Percentiles rank a stretch among this genome's conserved stretches.
These are phyloP conservation scores for Carapus acus DNA, from an alignment of 2,797 vertebrate genomes.

Conservation along the genomic window DNA sequence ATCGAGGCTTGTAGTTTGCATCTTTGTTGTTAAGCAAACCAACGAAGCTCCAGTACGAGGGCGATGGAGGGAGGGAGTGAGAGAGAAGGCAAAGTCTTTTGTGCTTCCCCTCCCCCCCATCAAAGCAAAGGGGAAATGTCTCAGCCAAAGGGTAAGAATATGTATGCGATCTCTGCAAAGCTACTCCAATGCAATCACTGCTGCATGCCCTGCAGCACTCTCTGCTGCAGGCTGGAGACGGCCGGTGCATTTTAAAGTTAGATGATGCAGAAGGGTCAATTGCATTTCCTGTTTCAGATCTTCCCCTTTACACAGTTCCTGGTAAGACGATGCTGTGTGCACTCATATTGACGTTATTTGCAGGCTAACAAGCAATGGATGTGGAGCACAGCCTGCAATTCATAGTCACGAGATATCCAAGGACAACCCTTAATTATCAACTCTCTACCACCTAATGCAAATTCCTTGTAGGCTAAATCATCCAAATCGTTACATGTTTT, in stretches of 20 bases:
- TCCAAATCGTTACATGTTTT: slow-evolving; percentile 3
- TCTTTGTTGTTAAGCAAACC: slow-evolving; percentile 88
- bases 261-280: slow-evolving; percentile 77
- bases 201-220: slow-evolving; percentile 75
- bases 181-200: slow-evolving; percentile 72
- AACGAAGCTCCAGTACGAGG: slow-evolving; percentile 71
- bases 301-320: slow-evolving; percentile 83
- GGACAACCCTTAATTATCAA: slow-evolving; percentile 52
- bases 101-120: slow-evolving; percentile 89
- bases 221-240: slow-evolving; percentile 71
- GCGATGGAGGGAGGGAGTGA: slow-evolving; percentile 80
- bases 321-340: slow-evolving; percentile 79
- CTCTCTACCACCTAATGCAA: slow-evolving; percentile 40
- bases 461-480: slow-evolving; percentile 17
- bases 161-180: slow-evolving; percentile 73
- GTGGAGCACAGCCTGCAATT: slow-evolving; percentile 63
- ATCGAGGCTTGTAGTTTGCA: slow-evolving; percentile 82
- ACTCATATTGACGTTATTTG: slow-evolving; percentile 73
- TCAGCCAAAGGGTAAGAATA: slow-evolving; percentile 86
- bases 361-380: slow-evolving; percentile 61
- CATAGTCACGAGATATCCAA: slow-evolving; percentile 64
- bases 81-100: slow-evolving; percentile 92
- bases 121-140: slow-evolving; percentile 90
- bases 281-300: slow-evolving; percentile 89
- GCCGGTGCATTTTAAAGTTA: slow-evolving; percentile 83